A percentile compares a stretch with the other conserved stretches of the same genome.
These are phyloP conservation scores for Lepidurus packardi DNA, from an alignment of 1,140 invertebrate species.

Conservation along the genomic window DNA sequence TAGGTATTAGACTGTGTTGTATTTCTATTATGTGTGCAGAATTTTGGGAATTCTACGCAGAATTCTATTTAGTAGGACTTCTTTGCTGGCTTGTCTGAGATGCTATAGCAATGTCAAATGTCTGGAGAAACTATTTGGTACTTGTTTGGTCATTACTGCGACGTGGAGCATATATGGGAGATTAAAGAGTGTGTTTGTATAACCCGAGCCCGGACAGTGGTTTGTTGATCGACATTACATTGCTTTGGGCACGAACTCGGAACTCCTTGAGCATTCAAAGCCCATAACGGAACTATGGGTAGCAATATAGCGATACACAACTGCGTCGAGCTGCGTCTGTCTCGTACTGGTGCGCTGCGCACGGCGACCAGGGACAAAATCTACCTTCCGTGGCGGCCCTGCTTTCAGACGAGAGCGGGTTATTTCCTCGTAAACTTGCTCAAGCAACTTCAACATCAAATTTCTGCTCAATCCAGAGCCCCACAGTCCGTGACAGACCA, in stretches of 20 bases:
- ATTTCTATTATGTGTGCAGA: too few relatives aligned
- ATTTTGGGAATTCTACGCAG: too few relatives aligned
- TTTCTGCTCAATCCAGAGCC: too few relatives aligned
- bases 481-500: neutral
- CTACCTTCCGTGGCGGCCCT: conserved; percentile 11
- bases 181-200: neutral
- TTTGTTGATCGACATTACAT: neutral
- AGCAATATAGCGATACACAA: neutral
- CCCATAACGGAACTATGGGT: neutral
- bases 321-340: neutral
- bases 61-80: too few relatives aligned
- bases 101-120: too few relatives aligned
- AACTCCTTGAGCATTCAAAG: conserved; percentile 11
- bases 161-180: neutral
- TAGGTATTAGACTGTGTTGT: too few relatives aligned
- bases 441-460: neutral
- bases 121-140: too few relatives aligned
- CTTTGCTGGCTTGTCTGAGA: too few relatives aligned
- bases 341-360: neutral
- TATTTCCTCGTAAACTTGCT: conserved; percentile 15
- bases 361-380: neutral
- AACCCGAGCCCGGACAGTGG: neutral
- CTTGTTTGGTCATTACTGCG: neutral
- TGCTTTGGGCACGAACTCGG: neutral
- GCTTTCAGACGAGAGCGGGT: neutral